Evolutionary conservation across 2,113 vertebrate species (phyloP), one percentile per base, ranked within the genome.

Genomic region (Baryphthengus martii): DNA sequence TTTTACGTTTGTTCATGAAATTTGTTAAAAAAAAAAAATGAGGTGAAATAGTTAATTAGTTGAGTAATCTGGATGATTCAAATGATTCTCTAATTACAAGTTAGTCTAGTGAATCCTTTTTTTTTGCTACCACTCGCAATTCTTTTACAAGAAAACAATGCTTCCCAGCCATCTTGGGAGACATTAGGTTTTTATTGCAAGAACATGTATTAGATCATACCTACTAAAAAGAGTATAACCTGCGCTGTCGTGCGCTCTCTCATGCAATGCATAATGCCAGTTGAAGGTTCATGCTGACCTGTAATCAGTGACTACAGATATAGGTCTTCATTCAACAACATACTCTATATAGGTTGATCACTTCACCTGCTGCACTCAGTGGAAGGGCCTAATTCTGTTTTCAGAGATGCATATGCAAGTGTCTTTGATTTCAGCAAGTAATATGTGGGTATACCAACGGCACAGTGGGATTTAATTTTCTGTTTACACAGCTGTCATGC

Each of bases 211-310:
- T 81, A 93, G 78, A 91, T 90, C 80, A 87, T 73, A 90, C 28
- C 53, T 73, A 70, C 44, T 79, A 42, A 78, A 83, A 92, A 63
- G 10, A 61, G 28, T 61, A 66, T 62, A 95, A 84, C 58, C 84
- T 85, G 53, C 0, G 0, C 61, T 91, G 76, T 31, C 3, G 0
- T 86, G 88, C 31, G 70, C 31, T 82, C 70, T 87, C 20, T 92
- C 80, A 68, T 23, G 86, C 61, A 90, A 75, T 6, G 8, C 65
- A 37, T 84, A 93, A 93, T 71, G 4, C 17, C 81, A 90, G 26
- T 17, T 42, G 61, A 93, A 93, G 68, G 53, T 85, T 94, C 86
- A 62, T 47, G 86, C 70, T 93, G 88, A 92, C 80, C 73, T 91
- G 66, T 92, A 89, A 91, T 82, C 70, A 62, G 49, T 66, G 1